A percentile compares a stretch with the other conserved stretches of the same genome.
These are phyloP conservation scores for Fratercula arctica DNA, from an alignment of 2,797 vertebrate genomes.

Conservation along the genomic window DNA sequence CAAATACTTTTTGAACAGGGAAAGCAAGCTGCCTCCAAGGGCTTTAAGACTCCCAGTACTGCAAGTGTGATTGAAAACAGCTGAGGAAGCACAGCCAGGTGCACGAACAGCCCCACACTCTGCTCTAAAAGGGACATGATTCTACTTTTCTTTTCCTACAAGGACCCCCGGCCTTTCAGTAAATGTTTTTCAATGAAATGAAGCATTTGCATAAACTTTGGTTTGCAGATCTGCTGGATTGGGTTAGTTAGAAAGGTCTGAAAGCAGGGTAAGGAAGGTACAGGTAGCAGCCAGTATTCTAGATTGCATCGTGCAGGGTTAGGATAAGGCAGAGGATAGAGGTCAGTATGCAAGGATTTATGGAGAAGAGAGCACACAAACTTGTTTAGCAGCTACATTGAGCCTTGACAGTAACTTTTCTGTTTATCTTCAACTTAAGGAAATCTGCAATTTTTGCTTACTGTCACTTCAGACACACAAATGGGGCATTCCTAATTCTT, in stretches of 20 bases:
- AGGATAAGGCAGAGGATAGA: background rate
- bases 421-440: background rate
- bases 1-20: fast-evolving
- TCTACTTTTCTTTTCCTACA: background rate
- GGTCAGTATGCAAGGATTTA: background rate
- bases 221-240: background rate
- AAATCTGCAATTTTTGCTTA: background rate
- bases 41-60: background rate
- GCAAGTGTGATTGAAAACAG: background rate
- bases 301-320: background rate
- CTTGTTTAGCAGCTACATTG: background rate
- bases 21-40: background rate
- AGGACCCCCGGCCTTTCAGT: background rate
- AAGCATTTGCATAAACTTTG: background rate
- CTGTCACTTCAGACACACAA: background rate
- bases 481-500: background rate
- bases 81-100: background rate
- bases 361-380: background rate
- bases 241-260: background rate
- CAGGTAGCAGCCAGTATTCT: background rate
- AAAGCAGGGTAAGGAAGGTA: background rate
- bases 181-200: background rate
- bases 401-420: background rate
- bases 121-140: background rate
- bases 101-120: background rate